Evolutionary conservation across 2,113 vertebrate species (phyloP).

Genomic region (Percina caprodes): DNA sequence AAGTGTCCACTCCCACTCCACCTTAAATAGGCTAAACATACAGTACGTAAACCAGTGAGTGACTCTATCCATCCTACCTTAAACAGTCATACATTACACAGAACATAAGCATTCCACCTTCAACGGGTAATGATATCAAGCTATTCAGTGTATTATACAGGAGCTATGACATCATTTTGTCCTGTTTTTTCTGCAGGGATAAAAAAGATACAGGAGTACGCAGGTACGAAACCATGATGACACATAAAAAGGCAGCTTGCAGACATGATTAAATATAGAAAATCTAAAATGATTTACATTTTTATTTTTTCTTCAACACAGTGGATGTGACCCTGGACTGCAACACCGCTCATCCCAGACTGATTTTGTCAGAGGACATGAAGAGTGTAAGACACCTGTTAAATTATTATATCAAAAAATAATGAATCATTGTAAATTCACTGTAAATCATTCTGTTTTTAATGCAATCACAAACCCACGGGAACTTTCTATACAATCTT

Average conservation of each 20-base stretch:
- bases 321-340: slow-evolving; percentile 79
- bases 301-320: slow-evolving; percentile 32
- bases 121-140: neutral
- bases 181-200: slow-evolving; percentile 58
- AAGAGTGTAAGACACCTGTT: slow-evolving; percentile 74
- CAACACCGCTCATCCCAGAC: slow-evolving; percentile 77
- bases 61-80: neutral
- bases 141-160: neutral
- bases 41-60: neutral
- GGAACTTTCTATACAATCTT: neutral
- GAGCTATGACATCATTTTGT: neutral
- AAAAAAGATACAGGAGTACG: slow-evolving; percentile 76
- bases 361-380: slow-evolving; percentile 78
- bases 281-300: neutral
- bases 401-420: neutral
- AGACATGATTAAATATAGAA: neutral
- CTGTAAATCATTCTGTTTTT: neutral
- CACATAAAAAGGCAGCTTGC: neutral
- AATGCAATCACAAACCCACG: neutral
- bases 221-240: slow-evolving; percentile 54
- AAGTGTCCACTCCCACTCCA: slow-evolving; percentile 50
- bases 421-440: neutral
- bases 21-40: neutral
- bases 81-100: neutral
- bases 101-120: neutral